phyloP scores from a whole-genome alignment of 2,888 invertebrate genomes.

The Dorcus hopei region DNA sequence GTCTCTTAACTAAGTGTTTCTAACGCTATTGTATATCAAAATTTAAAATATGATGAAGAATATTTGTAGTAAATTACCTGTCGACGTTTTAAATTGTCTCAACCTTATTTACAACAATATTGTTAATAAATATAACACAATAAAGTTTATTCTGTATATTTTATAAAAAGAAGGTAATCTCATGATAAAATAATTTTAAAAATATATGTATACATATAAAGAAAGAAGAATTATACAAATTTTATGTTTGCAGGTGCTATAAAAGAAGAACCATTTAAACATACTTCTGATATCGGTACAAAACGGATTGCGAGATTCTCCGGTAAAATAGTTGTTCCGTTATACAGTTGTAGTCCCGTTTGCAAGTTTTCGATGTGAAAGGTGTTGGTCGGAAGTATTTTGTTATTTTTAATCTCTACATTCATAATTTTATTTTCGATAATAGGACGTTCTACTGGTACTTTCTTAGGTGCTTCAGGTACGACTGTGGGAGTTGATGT shows the following conservation, averaged over 20 bases:
- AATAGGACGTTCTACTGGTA: background rate
- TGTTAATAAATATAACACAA: too few species aligned
- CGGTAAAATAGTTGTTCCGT: background rate
- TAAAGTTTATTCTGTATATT: too few species aligned
- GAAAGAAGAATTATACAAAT: constrained; percentile 3
- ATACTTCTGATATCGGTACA: constrained; percentile 8
- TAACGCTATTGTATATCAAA: too few species aligned
- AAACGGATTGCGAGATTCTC: constrained; percentile 8
- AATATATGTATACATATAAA: background rate
- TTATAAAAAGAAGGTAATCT: too few species aligned
- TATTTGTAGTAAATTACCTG: too few species aligned
- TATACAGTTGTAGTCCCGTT: background rate
- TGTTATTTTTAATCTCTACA: constrained; percentile 1
- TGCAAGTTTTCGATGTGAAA: constrained; percentile 4
- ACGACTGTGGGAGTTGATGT: background rate
- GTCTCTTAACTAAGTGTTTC: too few species aligned
- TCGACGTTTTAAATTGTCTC: too few species aligned
- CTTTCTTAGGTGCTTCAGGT: background rate
- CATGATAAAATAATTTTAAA: too few species aligned
- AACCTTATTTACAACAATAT: too few species aligned
- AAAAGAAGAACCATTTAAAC: constrained; percentile 2
- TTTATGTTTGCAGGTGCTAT: constrained; percentile 3
- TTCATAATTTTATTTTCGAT: background rate
- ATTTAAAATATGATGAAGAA: too few species aligned
- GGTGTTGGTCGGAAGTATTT: background rate